Evolutionary conservation across 2,113 vertebrate genomes (phyloP).

Genomic region (Nannospalax galili): DNA sequence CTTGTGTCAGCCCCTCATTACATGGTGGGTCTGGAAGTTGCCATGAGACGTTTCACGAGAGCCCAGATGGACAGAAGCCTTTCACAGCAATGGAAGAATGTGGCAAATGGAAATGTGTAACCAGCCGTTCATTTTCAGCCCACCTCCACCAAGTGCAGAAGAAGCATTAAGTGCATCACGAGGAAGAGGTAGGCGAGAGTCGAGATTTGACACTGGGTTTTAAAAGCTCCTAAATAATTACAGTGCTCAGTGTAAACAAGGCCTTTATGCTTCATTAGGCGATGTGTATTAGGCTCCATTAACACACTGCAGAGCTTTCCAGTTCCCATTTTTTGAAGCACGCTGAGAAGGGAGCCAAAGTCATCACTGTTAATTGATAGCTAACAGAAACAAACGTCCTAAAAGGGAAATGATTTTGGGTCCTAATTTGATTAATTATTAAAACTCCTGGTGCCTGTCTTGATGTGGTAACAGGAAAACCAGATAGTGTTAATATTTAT

Average conservation of each 20-base stretch:
- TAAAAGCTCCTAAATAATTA: constrained; percentile 89
- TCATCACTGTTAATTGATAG: constrained; percentile 88
- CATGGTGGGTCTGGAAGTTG: background rate
- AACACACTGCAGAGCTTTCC: constrained; percentile 79
- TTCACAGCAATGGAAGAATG: constrained; percentile 61
- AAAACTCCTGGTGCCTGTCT: constrained; percentile 84
- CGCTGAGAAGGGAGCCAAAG: constrained; percentile 79
- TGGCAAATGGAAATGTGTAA: constrained; percentile 59
- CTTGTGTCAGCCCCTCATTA: background rate
- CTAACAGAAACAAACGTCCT: constrained; percentile 85
- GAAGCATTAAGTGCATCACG: constrained; percentile 60
- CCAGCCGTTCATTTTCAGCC: constrained; percentile 70
- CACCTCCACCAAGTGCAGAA: constrained; percentile 36
- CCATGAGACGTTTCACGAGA: background rate
- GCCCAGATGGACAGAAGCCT: background rate
- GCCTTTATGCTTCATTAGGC: constrained; percentile 87
- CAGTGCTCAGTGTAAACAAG: constrained; percentile 83
- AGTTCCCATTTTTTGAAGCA: constrained; percentile 79
- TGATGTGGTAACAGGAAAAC: constrained; percentile 79
- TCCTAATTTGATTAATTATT: constrained; percentile 88
- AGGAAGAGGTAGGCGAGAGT: constrained; percentile 53
- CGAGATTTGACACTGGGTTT: constrained; percentile 71
- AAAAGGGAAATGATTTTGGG: constrained; percentile 86
- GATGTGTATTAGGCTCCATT: constrained; percentile 85
- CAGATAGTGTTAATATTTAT: constrained; percentile 86